Base-by-base conservation (phyloP, 1,140 invertebrate genomes). In the Aphaenogaster rudis region DNA sequence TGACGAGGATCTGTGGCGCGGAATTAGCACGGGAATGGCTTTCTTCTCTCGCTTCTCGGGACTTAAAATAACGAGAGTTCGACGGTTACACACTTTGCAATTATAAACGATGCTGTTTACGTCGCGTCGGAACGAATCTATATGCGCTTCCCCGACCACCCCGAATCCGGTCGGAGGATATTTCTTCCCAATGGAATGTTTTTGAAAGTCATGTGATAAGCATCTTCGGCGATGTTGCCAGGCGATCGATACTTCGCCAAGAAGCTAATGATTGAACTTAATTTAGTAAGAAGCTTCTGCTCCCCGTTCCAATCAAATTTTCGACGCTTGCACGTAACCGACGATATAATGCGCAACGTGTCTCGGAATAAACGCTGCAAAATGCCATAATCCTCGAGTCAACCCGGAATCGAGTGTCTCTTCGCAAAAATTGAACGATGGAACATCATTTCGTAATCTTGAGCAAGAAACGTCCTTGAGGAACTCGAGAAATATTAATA, bases 151-250 rank as follows among this genome's bases (percentile, higher is more conserved):
- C 28, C 11, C 2, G 11, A 33, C 9, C 4, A 11, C 11, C 1
- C 36, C 7, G 9, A 28, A 52, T 15, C 28, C 42, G 17, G 0
- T 48, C 9, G 78, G 78, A 17, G 66, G 6, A 69, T 57, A 17
- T 57, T 80, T 42, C 36, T 17, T 4, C 42, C 3, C 2, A 28
- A 28, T n/a, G 48, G 36, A 39, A 39, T 54, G 36, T 52, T 80
- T 57, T 69, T 13, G 78, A 54, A 28, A 42, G 63, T 80, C 48
- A 54, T 69, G 36, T 54, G 63, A 80, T 69, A 69, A 80, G 21
- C 63, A 42, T 67, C 45, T 33, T 21, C 45, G 59, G 9, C 4
- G 21, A 21, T 17, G 45, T 21, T 80, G 77, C 61, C 77, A 80
- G 39, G 15, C 63, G 50, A 69, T 69, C 63, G n/a, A 80, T 54